Base-by-base conservation (phyloP, 1,140 invertebrate genomes). In the Centruroides sculpturatus region DNA sequence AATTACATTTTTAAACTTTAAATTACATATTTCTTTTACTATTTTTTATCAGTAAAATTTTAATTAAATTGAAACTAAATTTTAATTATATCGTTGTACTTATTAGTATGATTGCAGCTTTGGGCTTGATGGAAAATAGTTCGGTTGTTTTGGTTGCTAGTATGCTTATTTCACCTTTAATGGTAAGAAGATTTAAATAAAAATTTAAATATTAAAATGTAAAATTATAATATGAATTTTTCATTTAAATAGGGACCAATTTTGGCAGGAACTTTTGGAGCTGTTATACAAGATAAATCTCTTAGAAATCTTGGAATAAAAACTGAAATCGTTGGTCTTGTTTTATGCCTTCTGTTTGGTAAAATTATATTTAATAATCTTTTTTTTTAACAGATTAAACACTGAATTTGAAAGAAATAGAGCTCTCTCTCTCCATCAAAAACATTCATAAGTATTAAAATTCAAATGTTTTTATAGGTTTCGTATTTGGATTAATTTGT, bases 91-190 rank as follows among this genome's bases (percentile, higher is more conserved):
- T 36, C 13, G 1, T 88, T 57, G 75, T 88, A 61, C 83, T 87
- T 41, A 86, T 86, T 57, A 85, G 86, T 85, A 63, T 76, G n/a
- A 75, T 84, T 46, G 81, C 82, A 46, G 79, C 82, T 8, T 76
- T 89, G 55, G 87, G 87, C 10, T 73, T 92, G 47, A 76, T 87
- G 3, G 87, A 92, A 71, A 83, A 87, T 69, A 87, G 81, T 64
- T 82, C 86, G 2, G 86, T 88, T 1, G 84, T 88, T 69, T 82
- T 92, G 56, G 86, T 89, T 13, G 87, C 87, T 12, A 86, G 85
- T 49, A 92, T 92, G 88, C 76, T 91, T 64, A 85, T 92, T 6
- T 90, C 87, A 4, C 88, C 88, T 1, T 75, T 92, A 3, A 92
- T 91, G 87, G 83, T 83, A 35, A 36, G 55, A 9, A 8, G 12